Conservation (phyloP, 2,888 invertebrate species). For the Pandemis heparana region DNA sequence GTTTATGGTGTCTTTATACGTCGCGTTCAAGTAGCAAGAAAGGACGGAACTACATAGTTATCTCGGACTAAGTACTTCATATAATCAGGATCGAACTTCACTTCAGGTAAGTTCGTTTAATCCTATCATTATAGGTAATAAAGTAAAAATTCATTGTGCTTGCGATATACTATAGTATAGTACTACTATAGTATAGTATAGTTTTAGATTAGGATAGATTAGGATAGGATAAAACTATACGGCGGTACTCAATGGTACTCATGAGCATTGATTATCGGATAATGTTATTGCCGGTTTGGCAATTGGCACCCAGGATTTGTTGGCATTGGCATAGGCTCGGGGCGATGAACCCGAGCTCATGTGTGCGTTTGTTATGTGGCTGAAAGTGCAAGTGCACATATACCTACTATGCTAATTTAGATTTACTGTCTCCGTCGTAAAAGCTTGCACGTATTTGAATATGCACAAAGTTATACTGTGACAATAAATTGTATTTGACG, state of each 20-base stretch:
- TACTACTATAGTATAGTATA: no score
- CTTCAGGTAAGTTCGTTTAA: no score
- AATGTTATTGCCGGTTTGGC: constrained; percentile 22
- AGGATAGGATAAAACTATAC: not conserved
- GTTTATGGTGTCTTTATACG: no score
- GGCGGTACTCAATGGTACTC: not conserved
- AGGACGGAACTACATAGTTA: no score
- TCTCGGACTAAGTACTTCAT: no score
- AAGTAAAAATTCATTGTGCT: no score
- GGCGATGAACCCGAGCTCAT: constrained; percentile 69
- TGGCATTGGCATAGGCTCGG: constrained; percentile 79
- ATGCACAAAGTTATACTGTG: not conserved
- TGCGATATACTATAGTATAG: no score
- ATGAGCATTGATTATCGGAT: constrained; percentile 11
- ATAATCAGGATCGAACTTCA: no score
- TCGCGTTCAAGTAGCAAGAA: no score
- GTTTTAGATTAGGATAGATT: no score
- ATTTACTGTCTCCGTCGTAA: constrained; percentile 36
- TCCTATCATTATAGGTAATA: no score
- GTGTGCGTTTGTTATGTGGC: constrained; percentile 47
- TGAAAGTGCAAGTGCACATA: constrained; percentile 69
- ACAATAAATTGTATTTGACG: not conserved
- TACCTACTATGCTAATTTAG: constrained; percentile 45
- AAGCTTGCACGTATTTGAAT: constrained; percentile 22
- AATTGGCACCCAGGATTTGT: constrained; percentile 65